Base-by-base conservation (phyloP, 2,113 vertebrate species). In the Glareola pratincola region DNA sequence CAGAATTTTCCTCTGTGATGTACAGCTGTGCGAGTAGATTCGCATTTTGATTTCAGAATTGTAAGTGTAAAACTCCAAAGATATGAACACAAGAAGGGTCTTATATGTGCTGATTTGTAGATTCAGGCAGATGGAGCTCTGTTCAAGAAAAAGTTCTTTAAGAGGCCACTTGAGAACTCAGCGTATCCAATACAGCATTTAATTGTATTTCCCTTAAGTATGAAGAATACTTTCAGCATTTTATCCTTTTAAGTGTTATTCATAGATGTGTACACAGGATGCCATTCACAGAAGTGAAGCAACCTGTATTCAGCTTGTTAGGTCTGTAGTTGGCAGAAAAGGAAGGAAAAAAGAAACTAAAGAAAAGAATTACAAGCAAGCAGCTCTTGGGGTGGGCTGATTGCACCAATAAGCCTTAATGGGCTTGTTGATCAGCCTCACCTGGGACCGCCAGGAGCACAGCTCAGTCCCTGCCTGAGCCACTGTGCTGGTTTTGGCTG, bases 171-270 rank as follows among this genome's bases (percentile, higher is more conserved):
- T 57, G 45, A 90, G 56, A 94, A 23, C 39, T 73, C 37, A 30
- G 32, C 39, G 23, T 32, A 26, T 74, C 30, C 24, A 73, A 4
- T 8, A n/a, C 19, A 77, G 15, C n/a, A 60, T 62, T 83, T 74
- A 57, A 56, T 53, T 87, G 14, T 81, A 69, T 94, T 78, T 89
- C 79, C n/a, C 51, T 84, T 47, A 91, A 74, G 51, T 64, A 23
- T 20, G 66, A 67, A 59, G 34, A 90, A 36, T 6, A 6, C 37
- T 90, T 92, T 30, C 78, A 85, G 34, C 36, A 32, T 75, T 88
- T 92, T 76, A 34, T 64, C 23, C 36, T 32, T 56, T 57, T 24
- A 54, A 72, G 41, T 80, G 24, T 57, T 94, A n/a, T 50, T 91
- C 53, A 32, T 26, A 75, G 48, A 36, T 48, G 27, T 39, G 22